Percentiles rank a stretch among this genome's conserved stretches.
These are phyloP conservation scores for Drosophila villosipedis DNA, from an alignment of 2,888 invertebrate species.

Conservation along the genomic window DNA sequence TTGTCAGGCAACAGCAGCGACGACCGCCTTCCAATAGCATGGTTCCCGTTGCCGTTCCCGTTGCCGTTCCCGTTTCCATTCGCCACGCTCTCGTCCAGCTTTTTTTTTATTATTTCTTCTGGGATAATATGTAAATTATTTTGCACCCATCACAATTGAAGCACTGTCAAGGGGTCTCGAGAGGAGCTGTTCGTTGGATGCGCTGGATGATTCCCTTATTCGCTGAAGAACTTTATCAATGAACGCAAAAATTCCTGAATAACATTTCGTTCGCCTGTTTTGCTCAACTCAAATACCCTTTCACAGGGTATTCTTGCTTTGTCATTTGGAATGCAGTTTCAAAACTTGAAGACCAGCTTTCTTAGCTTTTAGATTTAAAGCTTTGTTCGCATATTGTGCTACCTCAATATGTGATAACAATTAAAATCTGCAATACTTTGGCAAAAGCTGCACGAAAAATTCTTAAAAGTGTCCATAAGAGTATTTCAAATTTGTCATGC, in stretches of 20 bases:
- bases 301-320: not conserved
- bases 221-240: conserved; percentile 67
- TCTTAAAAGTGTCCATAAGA: not conserved
- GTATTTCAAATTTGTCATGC: conserved; percentile 6
- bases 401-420: not conserved
- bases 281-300: conserved; percentile 13
- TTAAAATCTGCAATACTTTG: not conserved
- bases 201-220: conserved; percentile 43
- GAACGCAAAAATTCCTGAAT: conserved; percentile 68
- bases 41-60: conserved; percentile 1
- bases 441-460: not conserved
- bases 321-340: not conserved
- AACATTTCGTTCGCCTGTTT: conserved; percentile 37
- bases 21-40: conserved; percentile 28
- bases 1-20: conserved; percentile 8
- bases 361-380: not conserved
- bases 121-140: conserved; percentile 73
- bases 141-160: conserved; percentile 52
- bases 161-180: not conserved
- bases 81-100: conserved; percentile 15
- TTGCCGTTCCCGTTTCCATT: conserved; percentile 4
- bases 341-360: not conserved
- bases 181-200: not conserved
- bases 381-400: not conserved
- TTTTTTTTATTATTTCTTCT: conserved; percentile 19